Base-by-base conservation (phyloP, 2,113 vertebrate genomes). In the Scomber colias region DNA sequence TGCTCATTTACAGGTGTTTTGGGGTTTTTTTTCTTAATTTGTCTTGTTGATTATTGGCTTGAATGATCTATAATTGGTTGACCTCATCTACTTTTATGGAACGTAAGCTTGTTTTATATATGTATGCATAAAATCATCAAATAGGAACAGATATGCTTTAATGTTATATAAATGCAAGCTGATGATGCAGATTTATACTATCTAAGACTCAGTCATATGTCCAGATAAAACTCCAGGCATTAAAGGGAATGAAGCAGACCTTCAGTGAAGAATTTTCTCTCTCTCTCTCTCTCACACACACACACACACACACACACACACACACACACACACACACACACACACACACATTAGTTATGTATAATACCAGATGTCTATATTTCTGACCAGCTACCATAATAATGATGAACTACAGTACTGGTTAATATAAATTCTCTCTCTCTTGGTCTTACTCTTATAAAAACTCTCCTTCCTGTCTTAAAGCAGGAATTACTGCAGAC, bases 141-240 rank as follows among this genome's bases (percentile, higher is more conserved):
- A 35, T 8, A 40, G 50, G 17, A 61, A 46, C 31, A 53, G 30
- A 65, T 5, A 2, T 45, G n/a, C 15, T 4, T 46, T 46, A 11
- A 35, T 57, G 48, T 48, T 15, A 49, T 10, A 31, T 15, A 51
- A 17, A 19, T 65, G 72, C 51, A 16, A 19, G 46, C 24, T 16
- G 56, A 61, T 59, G 40, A 60, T 55, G 48, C 15, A 62, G 21
- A 62, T 21, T 46, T 35, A 55, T 62, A 5, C 73, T 46, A 72
- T 24, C 9, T 35, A 11, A 67, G 61, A 31, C 50, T 30, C 5
- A n/a, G 27, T 60, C 45, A 73, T 45, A 17, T n/a, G 12, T 40
- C 16, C 27, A 45, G 19, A 24, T 51, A 61, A 49, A 7, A 19
- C 24, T 49, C 30, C 48, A 63, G 21, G 59, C 19, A 27, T 68